Base-by-base conservation (phyloP, 2,797 vertebrate species). In the Enteromius mattozi region DNA sequence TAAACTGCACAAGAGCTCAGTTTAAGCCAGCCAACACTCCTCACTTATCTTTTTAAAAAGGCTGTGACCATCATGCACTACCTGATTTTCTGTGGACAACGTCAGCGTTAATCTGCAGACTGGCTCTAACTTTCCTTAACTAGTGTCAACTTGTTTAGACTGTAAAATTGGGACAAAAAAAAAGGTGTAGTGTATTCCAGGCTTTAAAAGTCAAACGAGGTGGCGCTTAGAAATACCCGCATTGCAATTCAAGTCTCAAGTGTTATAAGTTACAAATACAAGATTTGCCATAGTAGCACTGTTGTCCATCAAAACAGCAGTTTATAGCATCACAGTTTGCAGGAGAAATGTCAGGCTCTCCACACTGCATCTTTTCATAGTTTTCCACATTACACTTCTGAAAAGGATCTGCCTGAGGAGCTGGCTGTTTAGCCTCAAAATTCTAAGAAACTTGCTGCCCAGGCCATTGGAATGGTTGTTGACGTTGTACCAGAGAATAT, bases 241-340 rank as follows among this genome's bases (percentile, higher is more conserved):
- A 59, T n/a, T 19, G 9, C 59, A 30, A 27, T 30, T 30, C 2
- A 63, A 63, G 14, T 16, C 2, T 7, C 5, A 14, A 12, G 35
- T 3, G 8, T 68, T 9, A 75, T 17, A 88, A 24, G 4, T 63
- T 63, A 6, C 13, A 30, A 13, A 88, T 85, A 93, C 94, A 93
- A 45, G 49, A 45, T 88, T 89, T 94, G 40, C 92, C 91, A 35
- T 94, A 94, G 66, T 86, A 94, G 87, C 94, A 94, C 49, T 30
- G 88, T 1, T 9, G 51, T 71, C 92, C 91, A 89, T 94, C 90
- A 83, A 85, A 93, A 88, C 94, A 95, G 78, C 93, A 94, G 84
- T 89, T 87, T 75, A 92, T 88, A 7, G 47, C 10, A 0, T 86
- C 13, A 86, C 93, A 94, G 0, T 84, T 45, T 17, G 8, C 2